Evolutionary conservation across 1,140 invertebrate genomes (phyloP), one percentile per base, ranked within the genome.

Genomic region (Drosophila tropicalis): DNA sequence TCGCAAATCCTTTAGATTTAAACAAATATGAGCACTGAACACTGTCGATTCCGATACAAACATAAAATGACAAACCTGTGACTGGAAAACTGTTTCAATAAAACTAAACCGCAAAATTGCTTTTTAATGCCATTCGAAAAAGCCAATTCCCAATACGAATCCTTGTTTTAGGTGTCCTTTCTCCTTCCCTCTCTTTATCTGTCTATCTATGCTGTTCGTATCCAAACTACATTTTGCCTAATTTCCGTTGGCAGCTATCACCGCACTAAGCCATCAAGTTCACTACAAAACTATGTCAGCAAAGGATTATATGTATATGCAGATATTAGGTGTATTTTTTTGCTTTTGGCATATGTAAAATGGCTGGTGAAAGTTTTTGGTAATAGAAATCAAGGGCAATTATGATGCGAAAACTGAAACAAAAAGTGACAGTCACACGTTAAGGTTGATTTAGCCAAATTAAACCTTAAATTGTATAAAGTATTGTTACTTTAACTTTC

Each of bases 81-180:
- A 36, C 34, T 74, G 56, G 40, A 19, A 47, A 77, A 77, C 67
- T 22, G 68, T 62, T 58, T 77, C 74, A 63, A 77, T 76, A 62
- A 77, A 77, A 77, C 62, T 77, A 67, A 77, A 67, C 75, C 67
- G 62, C 74, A 77, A 77, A 77, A 77, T 77, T 71, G 75, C 75
- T 77, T 77, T 77, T 77, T 77, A 77, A 77, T 77, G 75, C 74
- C 73, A 34, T 19, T 22, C 25, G 12, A 47, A 62, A n/a, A 22
- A 34, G 10, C 47, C 56, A 58, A 44, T 40, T 22, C 22, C 17
- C 5, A 41, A 22, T 19, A 19, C 15, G 15, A 44, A 15, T 17
- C 17, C 17, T 17, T 47, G n/a, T 17, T 5, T 29, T 29, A 29
- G 29, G 5, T 6, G 29, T 29, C 22, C 22, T 51, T 0, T 22